Conservation (phyloP, 1,140 invertebrate genomes). For the Polypedilum pembai region DNA sequence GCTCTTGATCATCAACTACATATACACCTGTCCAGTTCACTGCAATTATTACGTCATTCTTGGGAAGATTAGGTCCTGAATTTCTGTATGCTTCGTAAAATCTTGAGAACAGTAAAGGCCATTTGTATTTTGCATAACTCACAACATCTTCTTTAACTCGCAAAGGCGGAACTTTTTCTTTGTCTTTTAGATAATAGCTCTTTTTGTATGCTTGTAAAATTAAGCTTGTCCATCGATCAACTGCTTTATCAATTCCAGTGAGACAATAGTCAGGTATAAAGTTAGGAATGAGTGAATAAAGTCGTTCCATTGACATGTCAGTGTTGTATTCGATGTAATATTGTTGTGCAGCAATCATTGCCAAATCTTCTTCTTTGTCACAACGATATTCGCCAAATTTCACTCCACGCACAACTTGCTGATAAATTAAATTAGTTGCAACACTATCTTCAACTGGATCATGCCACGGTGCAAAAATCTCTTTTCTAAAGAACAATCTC, state of each 20-base stretch:
- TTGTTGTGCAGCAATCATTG: constrained; percentile 97
- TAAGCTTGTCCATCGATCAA: constrained; percentile 82
- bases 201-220: constrained; percentile 90
- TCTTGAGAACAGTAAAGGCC: constrained; percentile 94
- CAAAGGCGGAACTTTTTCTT: constrained; percentile 73
- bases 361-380: constrained; percentile 97
- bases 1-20: constrained; percentile 97
- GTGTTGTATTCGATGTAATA: constrained; percentile 93
- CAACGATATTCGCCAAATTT: constrained; percentile 98
- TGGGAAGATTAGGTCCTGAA: constrained; percentile 92
- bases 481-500: constrained; percentile 90
- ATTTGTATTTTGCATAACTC: constrained; percentile 97
- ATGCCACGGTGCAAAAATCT: constrained; percentile 99
- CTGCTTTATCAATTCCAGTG: constrained; percentile 78
- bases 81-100: constrained; percentile 88
- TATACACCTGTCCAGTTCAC: constrained; percentile 99
- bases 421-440: constrained; percentile 96
- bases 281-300: constrained; percentile 81
- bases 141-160: constrained; percentile 98
- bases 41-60: constrained; percentile 98
- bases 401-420: constrained; percentile 92
- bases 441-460: constrained; percentile 92
- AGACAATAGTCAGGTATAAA: constrained; percentile 97
- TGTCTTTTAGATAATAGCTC: constrained; percentile 89
- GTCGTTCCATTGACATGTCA: constrained; percentile 83